These are phyloP conservation scores for Sciurus vulgaris DNA, from an alignment of 2,797 vertebrate species.

Conservation along the genomic window DNA sequence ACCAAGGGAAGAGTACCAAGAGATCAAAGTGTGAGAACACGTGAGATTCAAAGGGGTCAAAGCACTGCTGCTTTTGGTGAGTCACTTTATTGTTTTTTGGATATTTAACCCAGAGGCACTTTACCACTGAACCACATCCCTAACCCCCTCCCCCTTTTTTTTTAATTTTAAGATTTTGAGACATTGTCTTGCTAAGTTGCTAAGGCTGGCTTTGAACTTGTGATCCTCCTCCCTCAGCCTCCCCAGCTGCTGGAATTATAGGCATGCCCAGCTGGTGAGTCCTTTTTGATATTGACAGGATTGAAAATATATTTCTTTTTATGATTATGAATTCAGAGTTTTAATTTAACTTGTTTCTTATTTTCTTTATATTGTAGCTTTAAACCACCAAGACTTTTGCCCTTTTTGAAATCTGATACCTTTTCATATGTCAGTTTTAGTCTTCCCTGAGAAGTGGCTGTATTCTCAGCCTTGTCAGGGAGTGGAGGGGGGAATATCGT, in stretches of 20 bases:
- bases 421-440: neutral
- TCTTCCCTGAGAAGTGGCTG: neutral
- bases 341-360: neutral
- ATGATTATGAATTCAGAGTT: neutral
- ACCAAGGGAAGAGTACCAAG: neutral
- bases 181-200: too few species aligned
- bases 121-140: too few species aligned
- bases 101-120: too few species aligned
- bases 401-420: neutral
- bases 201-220: too few species aligned
- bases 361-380: neutral
- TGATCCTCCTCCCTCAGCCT: too few species aligned
- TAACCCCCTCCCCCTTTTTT: too few species aligned
- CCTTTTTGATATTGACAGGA: neutral
- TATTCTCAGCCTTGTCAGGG: neutral
- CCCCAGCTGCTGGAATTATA: too few species aligned
- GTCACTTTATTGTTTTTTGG: neutral
- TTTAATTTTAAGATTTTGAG: too few species aligned
- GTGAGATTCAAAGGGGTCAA: neutral
- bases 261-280: neutral
- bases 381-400: neutral
- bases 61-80: neutral
- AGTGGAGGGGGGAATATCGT: neutral
- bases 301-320: neutral
- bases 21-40: neutral